Evolutionary conservation across 1,140 invertebrate genomes (phyloP), one percentile per base, ranked within the genome.

Genomic region (Nasonia giraulti): DNA sequence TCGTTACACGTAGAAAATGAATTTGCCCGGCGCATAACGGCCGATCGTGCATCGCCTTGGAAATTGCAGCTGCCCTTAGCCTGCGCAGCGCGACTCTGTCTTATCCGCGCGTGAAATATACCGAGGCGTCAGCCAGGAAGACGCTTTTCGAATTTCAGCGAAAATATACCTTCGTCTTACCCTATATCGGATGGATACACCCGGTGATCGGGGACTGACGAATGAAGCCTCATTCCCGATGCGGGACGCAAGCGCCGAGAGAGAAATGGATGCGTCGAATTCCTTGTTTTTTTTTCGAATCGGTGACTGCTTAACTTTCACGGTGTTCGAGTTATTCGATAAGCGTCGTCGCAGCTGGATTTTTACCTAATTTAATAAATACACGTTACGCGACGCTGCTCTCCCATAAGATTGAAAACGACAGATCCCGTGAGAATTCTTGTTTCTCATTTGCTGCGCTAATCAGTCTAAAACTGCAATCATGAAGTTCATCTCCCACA

Each of bases 21-120:
- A 77, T 77, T 77, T 77, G 40, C 75, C 12, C 31, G 73, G 73
- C 37, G 73, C 31, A 75, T 75, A 75, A 75, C 37, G 73, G 73
- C 73, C 73, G 73, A 75, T 75, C 73, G 73, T 75, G 73, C 73
- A 40, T 40, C 73, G 73, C 73, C 73, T 75, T 40, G 37, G 33
- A 75, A 75, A 75, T 40, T 37, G 27, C 33, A 62, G 10, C 73
- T n/a, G 73, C 73, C 37, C 73, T 37, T 33, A 71, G 69, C 69
- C 11, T 20, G 33, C 33, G 33, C 11, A 62, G 27, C 27, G 27
- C 27, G 55, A 62, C 55, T 50, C 47, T 62, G 55, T 62, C 20
- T 62, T 62, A 62, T 62, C 31, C 69, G 69, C 23, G 23, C 27
- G 23, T 71, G 69, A 27, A 71, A 71, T 71, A 40, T 40, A 75